Conservation (phyloP, 2,113 vertebrate species). For the Craseonycteris thonglongyai region DNA sequence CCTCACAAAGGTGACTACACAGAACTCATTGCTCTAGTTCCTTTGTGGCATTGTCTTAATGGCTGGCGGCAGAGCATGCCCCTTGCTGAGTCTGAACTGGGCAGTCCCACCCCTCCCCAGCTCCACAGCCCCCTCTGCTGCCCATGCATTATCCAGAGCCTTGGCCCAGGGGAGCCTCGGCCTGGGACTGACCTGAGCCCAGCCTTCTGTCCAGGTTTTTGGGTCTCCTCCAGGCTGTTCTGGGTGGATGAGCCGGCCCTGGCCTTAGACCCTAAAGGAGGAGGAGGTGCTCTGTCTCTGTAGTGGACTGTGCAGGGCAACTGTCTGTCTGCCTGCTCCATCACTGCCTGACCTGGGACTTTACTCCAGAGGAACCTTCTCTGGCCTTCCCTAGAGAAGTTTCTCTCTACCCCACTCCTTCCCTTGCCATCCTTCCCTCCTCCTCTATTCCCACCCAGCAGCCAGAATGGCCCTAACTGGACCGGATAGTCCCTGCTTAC, state of each 20-base stretch:
- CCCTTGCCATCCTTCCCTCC: neutral
- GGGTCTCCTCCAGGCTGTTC: neutral
- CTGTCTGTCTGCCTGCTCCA: neutral
- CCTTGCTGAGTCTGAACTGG: neutral
- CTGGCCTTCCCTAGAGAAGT: neutral
- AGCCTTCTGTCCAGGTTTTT: neutral
- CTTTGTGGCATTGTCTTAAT: slow-evolving; percentile 5
- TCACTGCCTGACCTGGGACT: neutral
- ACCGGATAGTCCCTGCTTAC: neutral
- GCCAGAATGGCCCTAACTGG: neutral
- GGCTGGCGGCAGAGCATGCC: neutral
- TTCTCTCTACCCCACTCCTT: neutral
- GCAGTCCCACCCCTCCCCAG: neutral
- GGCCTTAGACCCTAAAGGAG: neutral
- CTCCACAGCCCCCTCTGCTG: slow-evolving; percentile 43
- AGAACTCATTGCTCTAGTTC: neutral
- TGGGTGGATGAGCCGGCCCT: neutral
- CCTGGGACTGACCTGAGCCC: neutral
- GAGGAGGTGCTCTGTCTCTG: neutral
- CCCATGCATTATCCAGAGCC: neutral
- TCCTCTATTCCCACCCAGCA: neutral
- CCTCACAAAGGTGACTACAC: neutral
- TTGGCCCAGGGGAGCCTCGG: neutral
- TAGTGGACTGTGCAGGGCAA: neutral
- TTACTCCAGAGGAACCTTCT: neutral